A percentile compares a stretch with the other conserved stretches of the same genome.
phyloP scores from a whole-genome alignment of 2,888 invertebrate genomes.

The Agrotis clavis region DNA sequence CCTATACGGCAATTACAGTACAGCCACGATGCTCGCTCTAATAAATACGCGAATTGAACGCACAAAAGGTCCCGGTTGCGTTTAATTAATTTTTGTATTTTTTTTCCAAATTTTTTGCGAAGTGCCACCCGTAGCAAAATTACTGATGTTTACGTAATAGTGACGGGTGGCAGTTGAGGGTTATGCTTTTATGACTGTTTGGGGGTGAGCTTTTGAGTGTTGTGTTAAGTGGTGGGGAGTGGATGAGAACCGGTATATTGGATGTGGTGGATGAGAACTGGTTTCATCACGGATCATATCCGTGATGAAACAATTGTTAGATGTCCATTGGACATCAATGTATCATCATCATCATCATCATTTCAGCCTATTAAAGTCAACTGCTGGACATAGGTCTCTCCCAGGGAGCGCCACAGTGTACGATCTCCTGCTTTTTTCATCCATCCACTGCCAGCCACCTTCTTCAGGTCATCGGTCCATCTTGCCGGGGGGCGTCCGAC shows the following conservation, averaged over 20 bases:
- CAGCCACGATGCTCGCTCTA: slow-evolving; percentile 71
- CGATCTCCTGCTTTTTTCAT: no score
- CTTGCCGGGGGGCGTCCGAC: no score
- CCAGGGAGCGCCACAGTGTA: no score
- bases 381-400: no score
- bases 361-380: no score
- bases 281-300: no score
- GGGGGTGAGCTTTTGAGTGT: slow-evolving; percentile 33
- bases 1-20: slow-evolving; percentile 72
- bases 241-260: background rate
- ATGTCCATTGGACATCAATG: no score
- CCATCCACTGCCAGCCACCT: no score
- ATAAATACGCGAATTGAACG: slow-evolving; percentile 76
- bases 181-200: slow-evolving; percentile 49
- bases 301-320: background rate
- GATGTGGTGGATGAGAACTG: background rate
- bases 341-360: no score
- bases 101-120: slow-evolving; percentile 60
- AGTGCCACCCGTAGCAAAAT: slow-evolving; percentile 40
- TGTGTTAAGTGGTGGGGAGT: slow-evolving; percentile 15
- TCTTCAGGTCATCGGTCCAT: no score
- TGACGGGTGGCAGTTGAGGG: slow-evolving; percentile 43
- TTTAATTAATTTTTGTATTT: slow-evolving; percentile 68
- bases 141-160: slow-evolving; percentile 58
- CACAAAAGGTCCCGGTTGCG: slow-evolving; percentile 67